phyloP scores from a whole-genome alignment of 2,113 vertebrate species.

The Abramis brama region DNA sequence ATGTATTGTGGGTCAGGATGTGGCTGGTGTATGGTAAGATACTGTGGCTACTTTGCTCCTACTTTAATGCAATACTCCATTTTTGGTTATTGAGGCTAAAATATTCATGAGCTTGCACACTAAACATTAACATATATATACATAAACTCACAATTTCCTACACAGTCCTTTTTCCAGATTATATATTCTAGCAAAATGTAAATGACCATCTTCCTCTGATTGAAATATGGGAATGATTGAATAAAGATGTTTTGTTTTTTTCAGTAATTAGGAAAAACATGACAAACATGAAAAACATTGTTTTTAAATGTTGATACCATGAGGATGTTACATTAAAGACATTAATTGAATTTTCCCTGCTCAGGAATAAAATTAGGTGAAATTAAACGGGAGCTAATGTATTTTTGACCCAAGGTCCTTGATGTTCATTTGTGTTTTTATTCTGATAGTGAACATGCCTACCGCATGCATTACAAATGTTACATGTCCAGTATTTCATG shows the following conservation, averaged over 20 bases:
- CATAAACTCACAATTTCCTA: background rate
- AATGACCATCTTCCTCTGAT: background rate
- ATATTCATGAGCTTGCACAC: background rate
- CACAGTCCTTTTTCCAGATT: background rate
- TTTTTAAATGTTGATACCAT: background rate
- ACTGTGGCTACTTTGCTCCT: background rate
- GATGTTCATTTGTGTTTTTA: background rate
- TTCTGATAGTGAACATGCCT: background rate
- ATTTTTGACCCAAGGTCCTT: background rate
- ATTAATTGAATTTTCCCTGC: background rate
- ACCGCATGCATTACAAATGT: background rate
- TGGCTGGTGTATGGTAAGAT: background rate
- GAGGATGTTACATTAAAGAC: background rate
- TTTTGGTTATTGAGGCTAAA: background rate
- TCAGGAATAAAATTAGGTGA: background rate
- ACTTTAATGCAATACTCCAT: background rate
- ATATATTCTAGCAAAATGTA: background rate
- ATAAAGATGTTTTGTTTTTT: background rate
- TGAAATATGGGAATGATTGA: background rate
- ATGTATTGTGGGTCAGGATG: background rate
- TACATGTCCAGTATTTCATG: conserved; percentile 14
- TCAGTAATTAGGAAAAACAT: background rate
- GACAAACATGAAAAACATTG: no score
- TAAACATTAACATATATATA: background rate
- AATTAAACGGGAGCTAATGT: background rate